A percentile compares a stretch with the other conserved stretches of the same genome.
Conservation (phyloP, 2,797 vertebrate species). For the Chaenodraco wilsoni region DNA sequence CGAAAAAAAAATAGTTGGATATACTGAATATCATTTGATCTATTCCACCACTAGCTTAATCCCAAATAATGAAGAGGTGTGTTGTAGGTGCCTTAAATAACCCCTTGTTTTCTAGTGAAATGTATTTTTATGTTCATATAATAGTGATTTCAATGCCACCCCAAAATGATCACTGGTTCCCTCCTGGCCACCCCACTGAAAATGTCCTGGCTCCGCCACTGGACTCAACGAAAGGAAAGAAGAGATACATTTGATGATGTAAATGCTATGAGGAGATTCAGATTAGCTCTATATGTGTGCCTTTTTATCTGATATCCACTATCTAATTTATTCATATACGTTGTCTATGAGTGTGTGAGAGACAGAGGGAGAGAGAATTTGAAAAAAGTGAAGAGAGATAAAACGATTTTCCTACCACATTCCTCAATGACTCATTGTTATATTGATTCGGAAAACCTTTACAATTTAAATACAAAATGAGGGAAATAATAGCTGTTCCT, state of each 20-base stretch:
- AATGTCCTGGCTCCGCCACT: too few species aligned
- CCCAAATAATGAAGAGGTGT: too few species aligned
- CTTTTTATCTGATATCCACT: slow-evolving; percentile 17
- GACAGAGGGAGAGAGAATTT: background rate
- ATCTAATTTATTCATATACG: slow-evolving; percentile 10
- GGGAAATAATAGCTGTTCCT: slow-evolving; percentile 5
- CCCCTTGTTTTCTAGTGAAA: too few species aligned
- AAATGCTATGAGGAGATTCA: slow-evolving; percentile 16
- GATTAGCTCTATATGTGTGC: slow-evolving; percentile 1
- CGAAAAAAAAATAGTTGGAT: too few species aligned
- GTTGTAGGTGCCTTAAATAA: too few species aligned
- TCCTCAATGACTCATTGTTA: slow-evolving; percentile 47
- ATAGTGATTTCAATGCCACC: too few species aligned
- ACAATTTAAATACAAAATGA: slow-evolving; percentile 27
- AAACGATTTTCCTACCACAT: slow-evolving; percentile 33
- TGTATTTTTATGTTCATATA: too few species aligned
- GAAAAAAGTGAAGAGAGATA: slow-evolving; percentile 1
- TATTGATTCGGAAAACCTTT: slow-evolving; percentile 37
- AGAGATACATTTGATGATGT: background rate
- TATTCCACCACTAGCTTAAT: too few species aligned
- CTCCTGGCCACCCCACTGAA: too few species aligned
- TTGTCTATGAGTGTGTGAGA: background rate
- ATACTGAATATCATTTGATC: too few species aligned
- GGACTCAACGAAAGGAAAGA: background rate
- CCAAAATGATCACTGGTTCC: too few species aligned